Evolutionary conservation across 2,113 vertebrate genomes (phyloP), one percentile per base, ranked within the genome.

Genomic region (Numida meleagris): DNA sequence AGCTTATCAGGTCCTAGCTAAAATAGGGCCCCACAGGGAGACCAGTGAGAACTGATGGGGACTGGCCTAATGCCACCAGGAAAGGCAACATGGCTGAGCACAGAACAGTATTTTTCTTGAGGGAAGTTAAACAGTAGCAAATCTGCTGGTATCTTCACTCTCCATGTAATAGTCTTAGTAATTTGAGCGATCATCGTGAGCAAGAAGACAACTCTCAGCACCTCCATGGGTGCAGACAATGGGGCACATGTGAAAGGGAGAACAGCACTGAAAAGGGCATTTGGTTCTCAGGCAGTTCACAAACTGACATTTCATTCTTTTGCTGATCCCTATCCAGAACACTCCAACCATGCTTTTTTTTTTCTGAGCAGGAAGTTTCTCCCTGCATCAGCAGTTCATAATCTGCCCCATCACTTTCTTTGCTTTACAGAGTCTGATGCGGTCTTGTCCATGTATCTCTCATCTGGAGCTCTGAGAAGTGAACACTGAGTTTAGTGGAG

Each of bases 1-100:
- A 72, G 25, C 46, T 91, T 40, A 40, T 12, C 14, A 42, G 43
- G 16, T 63, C 63, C 43, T 58, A n/a, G 13, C 16, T 19, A 34
- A 72, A 83, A 53, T 1, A 2, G 33, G 33, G 29, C 11, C 38
- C 38, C 43, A 43, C 48, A 31, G 43, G 43, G 18, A 92, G 29
- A 33, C 10, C 36, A 43, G 15, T 13, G 38, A 45, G 9, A 3
- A 31, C 42, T 38, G 19, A 31, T 66, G 10, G 29, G 25, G 6
- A 23, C 21, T 36, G 25, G 38, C 6, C 14, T 43, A 29, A n/a
- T 36, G 36, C 55, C 21, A 9, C 15, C 12, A 36, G 13, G 5
- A 46, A 0, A 0, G 43, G 2, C 29, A 58, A 33, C 0, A 2
- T 13, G 15, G 9, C 40, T 77, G 63, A 55, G 20, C 10, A 67